Base-by-base conservation (phyloP, 2,888 invertebrate species). In the Epistrophe grossulariae region DNA sequence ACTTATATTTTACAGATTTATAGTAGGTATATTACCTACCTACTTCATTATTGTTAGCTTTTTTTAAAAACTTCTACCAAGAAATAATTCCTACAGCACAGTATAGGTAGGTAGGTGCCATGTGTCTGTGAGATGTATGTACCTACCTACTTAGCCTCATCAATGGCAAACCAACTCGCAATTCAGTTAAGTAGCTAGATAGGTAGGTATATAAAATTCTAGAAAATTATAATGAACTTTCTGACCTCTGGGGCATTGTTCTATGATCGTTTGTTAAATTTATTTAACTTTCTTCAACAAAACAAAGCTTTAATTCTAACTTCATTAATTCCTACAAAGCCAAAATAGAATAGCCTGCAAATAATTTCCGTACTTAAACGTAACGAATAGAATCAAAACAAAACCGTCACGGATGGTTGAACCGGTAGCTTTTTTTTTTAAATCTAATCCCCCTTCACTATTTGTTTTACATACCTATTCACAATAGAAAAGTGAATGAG, bases 351-450 rank as follows among this genome's bases (percentile, higher is more conserved):
- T 17, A 5, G 1, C 9, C 19, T 24, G 59, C 2, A 38, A 59
- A 60, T 40, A 19, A 1, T 11, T 31, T 31, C 15, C 31, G 31
- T n/a, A 24, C 40, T 17, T 35, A 35, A 35, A 13, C 11, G 4
- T 28, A 10, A 17, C 59, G 10, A 62, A 62, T 40, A 43, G 62
- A 62, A 43, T 62, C 40, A 62, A 43, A 60, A 62, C 43, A 62
- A 62, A 62, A 43, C 15, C 43, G 24, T 62, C 43, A 24, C 15
- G 62, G 40, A 62, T 43, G 62, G 11, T 2, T 59, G 7, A 59
- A 10, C 15, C 8, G 24, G 13, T 19, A 13, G 35, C 4, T 57
- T n/a, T 6, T 38, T 15, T 40, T 60, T 60, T 7, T 2, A 6
- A 31, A 0, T 6, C 7, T 35, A 35, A 4, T 4, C 17, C 31